Percentiles rank a stretch among this genome's conserved stretches.
Conservation (phyloP, 2,797 vertebrate species). For the Bufotes viridis region DNA sequence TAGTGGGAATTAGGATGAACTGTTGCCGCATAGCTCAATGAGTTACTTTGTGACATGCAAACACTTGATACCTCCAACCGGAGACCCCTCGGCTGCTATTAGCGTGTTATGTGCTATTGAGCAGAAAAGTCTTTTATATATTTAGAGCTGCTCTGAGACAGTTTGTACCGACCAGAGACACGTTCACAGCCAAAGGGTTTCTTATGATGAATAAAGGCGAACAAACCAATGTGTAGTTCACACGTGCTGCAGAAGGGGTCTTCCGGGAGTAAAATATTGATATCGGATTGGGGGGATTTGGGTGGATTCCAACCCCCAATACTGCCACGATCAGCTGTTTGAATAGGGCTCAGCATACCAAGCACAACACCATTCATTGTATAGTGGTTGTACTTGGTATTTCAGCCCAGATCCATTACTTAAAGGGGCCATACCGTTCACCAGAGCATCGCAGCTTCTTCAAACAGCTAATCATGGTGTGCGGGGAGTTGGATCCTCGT, state of each 20-base stretch:
- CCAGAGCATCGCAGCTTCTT: no score
- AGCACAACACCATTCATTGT: no score
- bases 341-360: no score
- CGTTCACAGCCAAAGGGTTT: conserved; percentile 11
- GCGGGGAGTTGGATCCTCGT: no score
- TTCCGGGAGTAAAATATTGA: no score
- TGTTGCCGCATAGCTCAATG: conserved; percentile 18
- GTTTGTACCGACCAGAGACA: conserved; percentile 35
- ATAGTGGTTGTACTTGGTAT: no score
- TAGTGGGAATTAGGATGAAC: neutral
- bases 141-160: conserved; percentile 29
- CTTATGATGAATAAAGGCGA: neutral
- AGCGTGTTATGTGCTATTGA: conserved; percentile 36
- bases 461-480: no score
- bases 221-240: neutral
- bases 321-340: no score
- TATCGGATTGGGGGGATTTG: no score
- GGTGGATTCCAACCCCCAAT: no score
- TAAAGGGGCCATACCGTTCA: no score
- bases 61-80: conserved; percentile 31
- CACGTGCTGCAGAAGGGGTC: neutral
- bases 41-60: conserved; percentile 21
- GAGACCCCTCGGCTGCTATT: conserved; percentile 31
- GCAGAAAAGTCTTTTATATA: conserved; percentile 47
- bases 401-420: no score